Evolutionary conservation across 2,113 vertebrate species (phyloP), one percentile per base, ranked within the genome.

Genomic region (Clarias batrachus): DNA sequence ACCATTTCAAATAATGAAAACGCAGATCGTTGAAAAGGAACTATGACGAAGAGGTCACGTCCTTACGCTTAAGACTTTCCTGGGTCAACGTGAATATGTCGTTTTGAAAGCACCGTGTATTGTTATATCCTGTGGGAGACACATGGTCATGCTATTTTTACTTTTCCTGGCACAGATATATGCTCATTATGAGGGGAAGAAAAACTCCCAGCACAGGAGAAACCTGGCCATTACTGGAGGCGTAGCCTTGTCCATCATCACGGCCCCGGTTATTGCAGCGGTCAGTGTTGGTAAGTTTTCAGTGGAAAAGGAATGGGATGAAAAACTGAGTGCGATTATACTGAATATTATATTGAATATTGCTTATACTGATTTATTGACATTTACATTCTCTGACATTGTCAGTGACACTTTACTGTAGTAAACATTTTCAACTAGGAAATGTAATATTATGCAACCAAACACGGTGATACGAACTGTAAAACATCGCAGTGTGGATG

Each of bases 151-250:
- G n/a, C 25, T 52, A 21, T n/a, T 78, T 52, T 54, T 54, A 54
- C 19, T 62, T 52, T 33, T 60, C 81, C 54, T 90, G 86, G 3
- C 0, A 85, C 95, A 99, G 98, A 99, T 99, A 91, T 97, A 99
- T 92, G 97, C 97, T 89, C 97, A 97, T 89, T 99, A 99, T 2
- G 97, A 99, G 88, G 96, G 97, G 82, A 97, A 96, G 95, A 99
- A 99, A 92, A 95, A 95, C 14, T 97, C 97, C 25, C 97, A 96
- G 88, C 98, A 99, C 94, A 96, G 96, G 90, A 96, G 98, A 91
- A 99, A 99, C 93, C 93, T 99, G 92, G 98, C 98, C 91, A 97
- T 99, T 86, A 99, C 98, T 0, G 98, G 98, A 9, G 98, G 97
- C 54, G 98, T 99, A 91, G 97, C 97, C 89, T 83, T 99, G 93